A percentile compares a stretch with the other conserved stretches of the same genome.
phyloP scores from a whole-genome alignment of 1,140 invertebrate species.

The Dendroctonus valens region DNA sequence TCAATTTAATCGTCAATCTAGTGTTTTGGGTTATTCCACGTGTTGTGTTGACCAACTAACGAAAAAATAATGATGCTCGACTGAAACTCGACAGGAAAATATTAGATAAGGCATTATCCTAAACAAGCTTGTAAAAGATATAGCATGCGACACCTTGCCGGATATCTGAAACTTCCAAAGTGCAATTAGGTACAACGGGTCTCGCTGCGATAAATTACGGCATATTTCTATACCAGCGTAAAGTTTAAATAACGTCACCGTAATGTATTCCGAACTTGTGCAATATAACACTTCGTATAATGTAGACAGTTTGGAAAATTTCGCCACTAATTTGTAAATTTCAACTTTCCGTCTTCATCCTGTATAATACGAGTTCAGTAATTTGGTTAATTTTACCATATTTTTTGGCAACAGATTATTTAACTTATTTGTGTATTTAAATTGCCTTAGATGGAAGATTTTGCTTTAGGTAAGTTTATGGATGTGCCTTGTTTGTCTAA shows the following conservation, averaged over 20 bases:
- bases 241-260: slow-evolving; percentile 48
- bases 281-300: slow-evolving; percentile 45
- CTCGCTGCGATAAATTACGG: slow-evolving; percentile 46
- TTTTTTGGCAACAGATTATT: no score
- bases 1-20: no score
- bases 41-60: no score
- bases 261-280: slow-evolving; percentile 49
- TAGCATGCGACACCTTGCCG: slow-evolving; percentile 29
- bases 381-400: no score
- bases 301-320: slow-evolving; percentile 30
- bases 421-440: no score
- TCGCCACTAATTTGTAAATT: slow-evolving; percentile 19
- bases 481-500: no score
- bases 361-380: no score
- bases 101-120: slow-evolving; percentile 22
- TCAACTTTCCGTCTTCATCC: slow-evolving; percentile 2
- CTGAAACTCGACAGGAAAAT: neutral
- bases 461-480: no score
- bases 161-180: slow-evolving; percentile 42
- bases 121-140: slow-evolving; percentile 30
- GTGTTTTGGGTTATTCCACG: no score
- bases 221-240: slow-evolving; percentile 47
- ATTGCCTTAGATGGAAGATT: no score
- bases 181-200: slow-evolving; percentile 48
- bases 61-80: no score